A percentile compares a stretch with the other conserved stretches of the same genome.
Evolutionary conservation across 2,888 invertebrate species (phyloP).

Genomic region (Geotrupes spiniger): DNA sequence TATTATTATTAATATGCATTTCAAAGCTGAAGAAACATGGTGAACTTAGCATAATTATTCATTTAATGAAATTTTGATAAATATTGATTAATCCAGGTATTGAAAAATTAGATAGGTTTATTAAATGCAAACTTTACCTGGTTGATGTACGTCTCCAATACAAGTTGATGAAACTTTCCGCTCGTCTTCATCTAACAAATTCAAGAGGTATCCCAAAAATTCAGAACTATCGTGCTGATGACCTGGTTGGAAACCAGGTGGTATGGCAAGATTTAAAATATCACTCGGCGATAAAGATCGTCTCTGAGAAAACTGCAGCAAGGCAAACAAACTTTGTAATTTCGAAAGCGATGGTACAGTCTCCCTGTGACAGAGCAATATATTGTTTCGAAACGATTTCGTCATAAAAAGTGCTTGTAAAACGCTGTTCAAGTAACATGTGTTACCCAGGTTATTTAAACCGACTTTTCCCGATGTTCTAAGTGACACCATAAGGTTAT

Average conservation of each 20-base stretch:
- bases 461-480: constrained; percentile 62
- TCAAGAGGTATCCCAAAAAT: constrained; percentile 72
- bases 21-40: too few relatives aligned
- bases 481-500: constrained; percentile 30
- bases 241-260: constrained; percentile 73
- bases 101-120: too few relatives aligned
- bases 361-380: constrained; percentile 56
- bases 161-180: constrained; percentile 33
- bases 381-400: constrained; percentile 70
- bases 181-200: constrained; percentile 73
- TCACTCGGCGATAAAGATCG: constrained; percentile 69
- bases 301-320: constrained; percentile 66
- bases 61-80: too few relatives aligned
- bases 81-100: too few relatives aligned
- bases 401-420: constrained; percentile 82
- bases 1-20: too few relatives aligned
- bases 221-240: constrained; percentile 88
- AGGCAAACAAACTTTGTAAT: constrained; percentile 71
- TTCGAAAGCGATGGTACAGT: constrained; percentile 58
- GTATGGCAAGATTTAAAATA: constrained; percentile 68
- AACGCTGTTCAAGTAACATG: constrained; percentile 88
- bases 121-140: constrained; percentile 4
- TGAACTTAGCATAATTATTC: too few relatives aligned
- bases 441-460: constrained; percentile 79
- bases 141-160: constrained; percentile 15